Evolutionary conservation across 2,888 invertebrate species (phyloP), one percentile per base, ranked within the genome.

Genomic region (Vannuccia rotundouncinata): DNA sequence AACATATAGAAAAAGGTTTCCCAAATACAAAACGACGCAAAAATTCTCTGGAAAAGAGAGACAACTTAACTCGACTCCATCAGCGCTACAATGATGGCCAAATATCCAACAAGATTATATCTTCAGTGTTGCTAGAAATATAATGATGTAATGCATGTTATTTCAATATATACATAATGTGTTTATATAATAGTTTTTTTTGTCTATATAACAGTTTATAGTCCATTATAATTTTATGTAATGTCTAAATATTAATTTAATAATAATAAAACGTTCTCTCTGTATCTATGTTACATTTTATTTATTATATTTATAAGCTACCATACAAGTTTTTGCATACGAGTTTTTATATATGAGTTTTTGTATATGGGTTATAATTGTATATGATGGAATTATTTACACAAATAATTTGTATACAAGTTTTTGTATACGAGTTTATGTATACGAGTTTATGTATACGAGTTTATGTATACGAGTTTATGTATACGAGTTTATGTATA

Each of bases 21-120:
- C 66, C 5, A 5, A 22, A 5, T n/a, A 17, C 10, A 66, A 66
- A 66, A 22, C 10, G 66, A 66, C 66, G 13, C 5, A 22, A 66
- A 66, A 66, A 66, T n/a, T 66, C 66, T 66, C 10, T 22, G 25
- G 66, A 66, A 2, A 66, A 66, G 66, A 66, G 66, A 27, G 66
- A 66, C 66, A 66, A 66, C 25, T 22, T 66, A 5, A 66, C 5
- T 66, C 66, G 66, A n/a, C 66, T 66, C 66, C 25, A 66, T 66
- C 66, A 66, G 25, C 66, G 66, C 66, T 66, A n/a, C 5, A 5
- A 2, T 22, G 66, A 66, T n/a, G 10, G 17, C 22, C 17, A 66
- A 66, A 66, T 66, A n/a, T 5, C 66, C 10, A 66, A 5, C 17
- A 66, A 5, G 66, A 66, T 66, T 66, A 66, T 22, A n/a, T 66